Evolutionary conservation across 2,113 vertebrate species (phyloP), one percentile per base, ranked within the genome.

Genomic region (Siniperca chuatsi): DNA sequence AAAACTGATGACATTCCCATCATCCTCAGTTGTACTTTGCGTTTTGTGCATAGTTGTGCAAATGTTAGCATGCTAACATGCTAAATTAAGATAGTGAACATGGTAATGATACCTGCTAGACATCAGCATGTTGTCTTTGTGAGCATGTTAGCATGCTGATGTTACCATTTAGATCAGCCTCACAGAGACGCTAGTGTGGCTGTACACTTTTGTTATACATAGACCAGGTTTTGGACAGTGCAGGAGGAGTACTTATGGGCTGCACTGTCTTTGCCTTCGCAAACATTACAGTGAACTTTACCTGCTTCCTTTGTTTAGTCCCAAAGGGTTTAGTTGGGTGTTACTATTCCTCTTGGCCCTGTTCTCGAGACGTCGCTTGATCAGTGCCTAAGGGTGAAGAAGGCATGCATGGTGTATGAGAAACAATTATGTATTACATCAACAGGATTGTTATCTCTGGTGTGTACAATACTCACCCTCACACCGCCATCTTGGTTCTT

Each of bases 401-500:
- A 57, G 0, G 12, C 55, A 75, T 69, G 50, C 8, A 29, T n/a
- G 5, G 13, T 11, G 42, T 25, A 62, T 37, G 23, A 61, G 20
- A 2, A 29, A 44, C 18, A 70, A 65, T 82, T 75, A 71, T 13
- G 25, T 50, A 3, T 72, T 20, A 42, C 6, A 9, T 87, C 67
- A 80, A 79, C 89, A 88, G 69, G 77, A 89, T 61, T 33, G 29
- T 60, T 54, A 82, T 79, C 21, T 62, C 11, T 12, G 23, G 6
- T 60, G 57, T 74, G 18, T 66, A 29, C 6, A 16, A 16, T 35
- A 86, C 94, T 95, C 61, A 96, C 96, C 90, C 72, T 94, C 50
- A 96, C 96, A 2, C 95, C 96, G 0, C 94, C 95, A 69, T 95
- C 94, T 79, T 94, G 93, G 62, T 12, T 90, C 89, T 96, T 96